A percentile compares a stretch with the other conserved stretches of the same genome.
phyloP scores from a whole-genome alignment of 2,888 invertebrate genomes.

The Drosophila monieri region DNA sequence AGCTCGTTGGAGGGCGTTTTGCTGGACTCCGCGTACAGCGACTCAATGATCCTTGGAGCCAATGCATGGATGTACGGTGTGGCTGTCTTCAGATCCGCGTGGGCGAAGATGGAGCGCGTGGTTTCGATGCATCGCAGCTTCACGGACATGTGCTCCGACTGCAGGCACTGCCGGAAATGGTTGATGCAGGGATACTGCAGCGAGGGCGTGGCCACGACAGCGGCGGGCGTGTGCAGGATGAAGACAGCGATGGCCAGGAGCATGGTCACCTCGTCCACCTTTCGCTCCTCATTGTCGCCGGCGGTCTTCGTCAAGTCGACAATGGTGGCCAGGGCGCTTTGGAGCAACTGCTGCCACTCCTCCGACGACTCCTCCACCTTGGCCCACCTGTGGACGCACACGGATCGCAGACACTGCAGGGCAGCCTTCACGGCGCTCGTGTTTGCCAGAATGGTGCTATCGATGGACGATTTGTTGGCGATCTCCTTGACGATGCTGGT shows the following conservation, averaged over 20 bases:
- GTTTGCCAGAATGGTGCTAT: constrained; percentile 87
- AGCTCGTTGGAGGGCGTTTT: constrained; percentile 87
- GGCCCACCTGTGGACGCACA: constrained; percentile 88
- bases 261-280: constrained; percentile 93
- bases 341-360: constrained; percentile 92
- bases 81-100: constrained; percentile 88
- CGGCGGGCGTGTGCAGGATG: constrained; percentile 91
- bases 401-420: constrained; percentile 90
- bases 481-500: constrained; percentile 95
- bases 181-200: constrained; percentile 96
- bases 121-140: constrained; percentile 92
- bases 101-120: constrained; percentile 90
- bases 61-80: constrained; percentile 92
- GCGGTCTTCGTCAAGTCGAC: constrained; percentile 95
- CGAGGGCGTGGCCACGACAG: constrained; percentile 91
- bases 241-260: constrained; percentile 95
- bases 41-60: constrained; percentile 91
- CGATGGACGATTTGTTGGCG: constrained; percentile 87
- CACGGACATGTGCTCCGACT: constrained; percentile 88
- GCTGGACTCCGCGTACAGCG: constrained; percentile 87
- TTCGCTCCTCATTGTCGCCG: constrained; percentile 86
- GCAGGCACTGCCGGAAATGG: constrained; percentile 93
- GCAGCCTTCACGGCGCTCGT: constrained; percentile 90
- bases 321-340: constrained; percentile 94
- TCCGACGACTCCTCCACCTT: constrained; percentile 86